phyloP scores from a whole-genome alignment of 1,140 invertebrate genomes.

The Atta cephalotes region DNA sequence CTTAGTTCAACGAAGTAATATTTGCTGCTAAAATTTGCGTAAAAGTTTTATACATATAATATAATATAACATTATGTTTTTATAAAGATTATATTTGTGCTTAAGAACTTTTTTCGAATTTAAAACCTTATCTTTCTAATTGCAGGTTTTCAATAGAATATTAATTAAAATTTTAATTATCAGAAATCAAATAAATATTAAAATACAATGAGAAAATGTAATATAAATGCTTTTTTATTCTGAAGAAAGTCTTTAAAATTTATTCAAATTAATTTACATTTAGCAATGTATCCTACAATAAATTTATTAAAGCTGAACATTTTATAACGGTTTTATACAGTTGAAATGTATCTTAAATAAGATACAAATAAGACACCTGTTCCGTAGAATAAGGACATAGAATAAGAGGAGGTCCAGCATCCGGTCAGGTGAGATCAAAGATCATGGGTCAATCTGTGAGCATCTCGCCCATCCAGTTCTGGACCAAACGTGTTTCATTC shows the following conservation, averaged over 20 bases:
- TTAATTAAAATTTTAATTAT: neutral
- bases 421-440: slow-evolving; percentile 80
- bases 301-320: neutral
- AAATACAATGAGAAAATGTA: neutral
- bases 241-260: neutral
- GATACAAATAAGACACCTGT: slow-evolving; percentile 38
- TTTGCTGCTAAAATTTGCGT: slow-evolving; percentile 26
- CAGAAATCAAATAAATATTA: neutral
- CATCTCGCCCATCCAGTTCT: slow-evolving; percentile 80
- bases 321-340: neutral
- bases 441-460: slow-evolving; percentile 76
- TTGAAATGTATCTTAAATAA: neutral
- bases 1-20: slow-evolving; percentile 39
- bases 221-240: neutral
- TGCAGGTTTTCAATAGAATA: too few relatives aligned
- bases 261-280: neutral
- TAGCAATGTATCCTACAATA: neutral
- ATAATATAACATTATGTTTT: slow-evolving; percentile 21
- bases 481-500: slow-evolving; percentile 74
- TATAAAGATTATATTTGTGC: neutral
- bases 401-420: slow-evolving; percentile 79
- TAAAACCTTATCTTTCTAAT: neutral
- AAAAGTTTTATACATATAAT: neutral
- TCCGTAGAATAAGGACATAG: neutral
- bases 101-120: neutral